phyloP scores from a whole-genome alignment of 2,888 invertebrate species.

The Eupelmus urozonus region DNA sequence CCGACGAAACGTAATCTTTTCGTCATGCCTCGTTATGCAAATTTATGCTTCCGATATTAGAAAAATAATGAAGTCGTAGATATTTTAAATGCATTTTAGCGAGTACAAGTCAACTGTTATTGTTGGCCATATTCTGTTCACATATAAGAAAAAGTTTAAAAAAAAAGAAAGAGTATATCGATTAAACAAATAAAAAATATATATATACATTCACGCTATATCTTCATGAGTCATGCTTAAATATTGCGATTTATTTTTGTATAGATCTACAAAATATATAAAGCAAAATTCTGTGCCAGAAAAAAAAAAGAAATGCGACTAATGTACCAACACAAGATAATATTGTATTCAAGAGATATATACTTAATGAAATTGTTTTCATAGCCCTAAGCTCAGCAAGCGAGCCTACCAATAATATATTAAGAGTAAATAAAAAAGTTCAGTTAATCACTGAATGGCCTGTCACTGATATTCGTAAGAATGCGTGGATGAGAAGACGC shows the following conservation, averaged over 20 bases:
- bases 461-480: slow-evolving; percentile 44
- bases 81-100: slow-evolving; percentile 49
- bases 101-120: slow-evolving; percentile 50
- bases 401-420: slow-evolving; percentile 27
- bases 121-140: slow-evolving; percentile 46
- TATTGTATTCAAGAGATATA: slow-evolving; percentile 63
- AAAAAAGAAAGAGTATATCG: slow-evolving; percentile 50
- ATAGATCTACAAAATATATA: slow-evolving; percentile 72
- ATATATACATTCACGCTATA: slow-evolving; percentile 56
- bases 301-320: slow-evolving; percentile 62
- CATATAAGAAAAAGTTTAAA: slow-evolving; percentile 35
- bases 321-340: slow-evolving; percentile 46
- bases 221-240: slow-evolving; percentile 67
- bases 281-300: slow-evolving; percentile 74
- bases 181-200: slow-evolving; percentile 42
- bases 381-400: slow-evolving; percentile 44
- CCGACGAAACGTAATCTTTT: slow-evolving; percentile 30
- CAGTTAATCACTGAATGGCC: slow-evolving; percentile 54
- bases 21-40: slow-evolving; percentile 38
- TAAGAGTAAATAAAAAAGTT: slow-evolving; percentile 44
- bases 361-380: slow-evolving; percentile 58
- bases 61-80: slow-evolving; percentile 45
- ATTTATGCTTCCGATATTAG: slow-evolving; percentile 47
- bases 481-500: slow-evolving; percentile 31
- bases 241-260: slow-evolving; percentile 76